Evolutionary conservation across 2,113 vertebrate species (phyloP).

Genomic region (Centropristis striata): DNA sequence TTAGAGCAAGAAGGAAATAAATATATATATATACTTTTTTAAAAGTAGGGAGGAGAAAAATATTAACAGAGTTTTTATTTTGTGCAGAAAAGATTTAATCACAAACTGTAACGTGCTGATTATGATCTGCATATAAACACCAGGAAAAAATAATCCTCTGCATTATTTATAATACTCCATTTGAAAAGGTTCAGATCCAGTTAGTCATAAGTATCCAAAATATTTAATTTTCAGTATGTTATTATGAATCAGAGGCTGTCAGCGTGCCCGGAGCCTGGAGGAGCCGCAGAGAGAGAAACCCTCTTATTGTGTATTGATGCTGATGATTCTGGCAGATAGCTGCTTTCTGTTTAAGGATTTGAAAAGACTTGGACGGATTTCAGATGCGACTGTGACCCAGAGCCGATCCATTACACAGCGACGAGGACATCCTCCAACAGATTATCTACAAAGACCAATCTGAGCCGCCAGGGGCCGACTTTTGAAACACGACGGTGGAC

Average conservation of each 20-base stretch:
- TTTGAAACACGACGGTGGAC: too few species aligned
- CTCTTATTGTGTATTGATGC: constrained; percentile 9
- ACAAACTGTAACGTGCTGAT: too few species aligned
- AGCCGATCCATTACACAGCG: constrained; percentile 33
- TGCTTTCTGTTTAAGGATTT: constrained; percentile 15
- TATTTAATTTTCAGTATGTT: neutral
- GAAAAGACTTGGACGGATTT: constrained; percentile 38
- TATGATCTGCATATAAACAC: too few species aligned
- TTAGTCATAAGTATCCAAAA: neutral
- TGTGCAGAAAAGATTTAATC: too few species aligned
- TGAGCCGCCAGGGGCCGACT: too few species aligned
- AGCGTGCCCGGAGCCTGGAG: neutral
- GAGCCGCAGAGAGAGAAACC: neutral
- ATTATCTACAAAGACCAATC: constrained; percentile 37
- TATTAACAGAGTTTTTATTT: too few species aligned
- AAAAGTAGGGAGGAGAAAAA: too few species aligned
- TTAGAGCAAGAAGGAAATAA: too few species aligned
- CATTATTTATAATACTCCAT: neutral
- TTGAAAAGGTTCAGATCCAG: neutral
- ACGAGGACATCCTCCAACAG: constrained; percentile 9
- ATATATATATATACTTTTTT: too few species aligned
- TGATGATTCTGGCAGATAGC: constrained; percentile 39
- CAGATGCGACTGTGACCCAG: constrained; percentile 31
- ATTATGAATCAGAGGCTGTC: too few species aligned
- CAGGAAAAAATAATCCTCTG: too few species aligned